These are phyloP conservation scores for Tenthredo scrophulariae DNA, from an alignment of 2,888 invertebrate species.

Conservation along the genomic window DNA sequence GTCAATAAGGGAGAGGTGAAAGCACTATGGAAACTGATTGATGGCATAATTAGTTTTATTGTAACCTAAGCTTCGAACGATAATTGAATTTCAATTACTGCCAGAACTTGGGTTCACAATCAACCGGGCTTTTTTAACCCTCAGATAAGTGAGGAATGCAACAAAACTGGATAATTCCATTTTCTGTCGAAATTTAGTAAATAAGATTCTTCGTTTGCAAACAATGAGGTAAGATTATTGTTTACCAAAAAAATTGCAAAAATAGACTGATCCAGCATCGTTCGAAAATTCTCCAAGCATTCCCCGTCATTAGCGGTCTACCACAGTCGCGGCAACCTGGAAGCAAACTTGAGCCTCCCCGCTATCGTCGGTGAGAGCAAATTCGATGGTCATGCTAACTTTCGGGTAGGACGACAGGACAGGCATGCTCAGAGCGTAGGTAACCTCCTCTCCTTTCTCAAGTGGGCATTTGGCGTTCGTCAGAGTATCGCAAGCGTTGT, in stretches of 20 bases:
- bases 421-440: constrained; percentile 71
- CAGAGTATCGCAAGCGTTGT: constrained; percentile 70
- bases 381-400: constrained; percentile 63
- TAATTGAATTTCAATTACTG: not conserved
- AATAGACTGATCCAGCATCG: not conserved
- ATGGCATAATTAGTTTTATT: not conserved
- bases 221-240: not conserved
- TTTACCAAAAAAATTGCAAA: not conserved
- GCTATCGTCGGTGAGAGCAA: constrained; percentile 65
- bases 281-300: not conserved
- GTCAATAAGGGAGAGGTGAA: not conserved
- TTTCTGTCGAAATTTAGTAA: not conserved
- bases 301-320: not conserved
- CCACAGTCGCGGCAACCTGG: constrained; percentile 64
- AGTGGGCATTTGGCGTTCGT: constrained; percentile 70
- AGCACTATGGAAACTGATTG: not conserved
- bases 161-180: not conserved
- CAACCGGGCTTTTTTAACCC: not conserved
- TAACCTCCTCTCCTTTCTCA: constrained; percentile 66
- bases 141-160: too few species aligned
- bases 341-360: constrained; percentile 66
- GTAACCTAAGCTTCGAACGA: not conserved
- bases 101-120: not conserved
- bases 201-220: not conserved
- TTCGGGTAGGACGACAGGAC: constrained; percentile 66